Conservation (phyloP, 2,888 invertebrate species). For the Drosophila koepferae region DNA sequence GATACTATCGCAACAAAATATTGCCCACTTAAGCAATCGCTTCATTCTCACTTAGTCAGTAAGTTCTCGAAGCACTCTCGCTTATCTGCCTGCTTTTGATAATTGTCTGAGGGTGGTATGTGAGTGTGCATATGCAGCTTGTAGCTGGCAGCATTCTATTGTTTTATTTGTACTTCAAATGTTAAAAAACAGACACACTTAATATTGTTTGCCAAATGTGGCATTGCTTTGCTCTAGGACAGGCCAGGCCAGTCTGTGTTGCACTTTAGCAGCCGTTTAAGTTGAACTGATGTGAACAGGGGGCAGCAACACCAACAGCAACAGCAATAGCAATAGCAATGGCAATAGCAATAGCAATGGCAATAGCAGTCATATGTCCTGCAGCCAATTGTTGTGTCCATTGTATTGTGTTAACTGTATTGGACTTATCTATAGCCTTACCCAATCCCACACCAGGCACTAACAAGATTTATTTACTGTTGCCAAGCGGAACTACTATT, state of each 20-base stretch:
- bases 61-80: constrained; percentile 25
- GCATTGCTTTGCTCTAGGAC: constrained; percentile 7
- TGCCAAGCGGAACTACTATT: constrained; percentile 50
- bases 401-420: constrained; percentile 42
- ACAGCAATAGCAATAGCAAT: constrained; percentile 15
- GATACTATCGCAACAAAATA: no score
- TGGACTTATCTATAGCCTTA: constrained; percentile 54
- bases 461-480: constrained; percentile 58
- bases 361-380: constrained; percentile 43
- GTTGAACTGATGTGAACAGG: constrained; percentile 43
- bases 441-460: constrained; percentile 46
- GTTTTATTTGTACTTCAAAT: constrained; percentile 62
- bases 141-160: constrained; percentile 23
- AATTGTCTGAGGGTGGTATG: constrained; percentile 25
- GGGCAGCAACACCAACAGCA: constrained; percentile 19
- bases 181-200: constrained; percentile 66
- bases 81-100: constrained; percentile 18
- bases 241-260: constrained; percentile 12
- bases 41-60: background rate
- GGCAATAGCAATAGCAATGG: constrained; percentile 1
- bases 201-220: constrained; percentile 68
- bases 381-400: constrained; percentile 64
- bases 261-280: constrained; percentile 51
- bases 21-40: no score
- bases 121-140: constrained; percentile 10